Conservation (phyloP, 1,140 invertebrate genomes). For the Hetaerina americana region DNA sequence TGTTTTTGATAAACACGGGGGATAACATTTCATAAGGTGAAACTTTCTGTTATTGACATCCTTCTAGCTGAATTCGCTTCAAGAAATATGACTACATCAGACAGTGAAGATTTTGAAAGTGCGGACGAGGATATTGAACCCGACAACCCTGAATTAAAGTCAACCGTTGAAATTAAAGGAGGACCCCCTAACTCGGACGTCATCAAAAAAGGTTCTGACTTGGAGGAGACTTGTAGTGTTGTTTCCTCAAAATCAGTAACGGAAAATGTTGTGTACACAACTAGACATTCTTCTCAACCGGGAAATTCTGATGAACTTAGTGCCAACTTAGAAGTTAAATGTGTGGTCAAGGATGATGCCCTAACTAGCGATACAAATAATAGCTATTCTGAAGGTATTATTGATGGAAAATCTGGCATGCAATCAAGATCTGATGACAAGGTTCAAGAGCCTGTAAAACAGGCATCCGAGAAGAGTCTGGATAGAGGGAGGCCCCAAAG, state of each 20-base stretch:
- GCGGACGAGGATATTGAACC: conserved; percentile 40
- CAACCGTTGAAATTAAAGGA: conserved; percentile 7
- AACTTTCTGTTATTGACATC: too few relatives aligned
- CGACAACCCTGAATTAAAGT: neutral
- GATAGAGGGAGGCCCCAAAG: neutral
- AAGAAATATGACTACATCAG: conserved; percentile 59
- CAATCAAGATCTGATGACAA: neutral
- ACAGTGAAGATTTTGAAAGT: conserved; percentile 57
- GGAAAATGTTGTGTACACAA: too few relatives aligned
- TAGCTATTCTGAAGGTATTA: neutral
- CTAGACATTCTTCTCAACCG: too few relatives aligned
- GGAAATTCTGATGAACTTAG: too few relatives aligned
- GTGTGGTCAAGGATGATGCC: neutral
- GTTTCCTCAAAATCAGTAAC: neutral
- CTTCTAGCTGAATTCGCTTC: too few relatives aligned
- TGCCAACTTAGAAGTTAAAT: too few relatives aligned
- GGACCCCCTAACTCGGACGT: conserved; percentile 8
- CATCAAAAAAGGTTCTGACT: conserved; percentile 8
- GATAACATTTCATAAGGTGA: too few relatives aligned
- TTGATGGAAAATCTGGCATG: conserved; percentile 7
- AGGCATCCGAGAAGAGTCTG: neutral
- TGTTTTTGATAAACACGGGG: too few relatives aligned
- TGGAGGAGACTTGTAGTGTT: neutral
- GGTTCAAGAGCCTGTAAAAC: conserved; percentile 2
- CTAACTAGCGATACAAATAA: neutral